These are phyloP conservation scores for Linurgus olivaceus DNA, from an alignment of 2,797 vertebrate species.

Conservation along the genomic window DNA sequence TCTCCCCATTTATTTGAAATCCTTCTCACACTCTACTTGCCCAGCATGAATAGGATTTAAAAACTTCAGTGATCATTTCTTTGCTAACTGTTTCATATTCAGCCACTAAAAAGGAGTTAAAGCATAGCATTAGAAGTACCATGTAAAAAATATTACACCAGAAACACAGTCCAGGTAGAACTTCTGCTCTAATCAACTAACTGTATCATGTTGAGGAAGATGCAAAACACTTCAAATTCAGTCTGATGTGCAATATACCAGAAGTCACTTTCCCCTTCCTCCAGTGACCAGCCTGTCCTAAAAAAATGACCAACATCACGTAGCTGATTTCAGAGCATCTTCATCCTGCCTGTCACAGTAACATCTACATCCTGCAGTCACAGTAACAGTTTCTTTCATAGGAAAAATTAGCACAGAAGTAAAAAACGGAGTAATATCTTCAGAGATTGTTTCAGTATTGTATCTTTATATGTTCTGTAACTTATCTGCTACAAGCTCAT, in stretches of 20 bases:
- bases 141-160: not conserved
- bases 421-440: not conserved
- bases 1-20: not conserved
- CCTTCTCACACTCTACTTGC: not conserved
- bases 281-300: not conserved
- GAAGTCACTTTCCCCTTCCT: not conserved
- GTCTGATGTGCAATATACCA: not conserved
- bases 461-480: not conserved
- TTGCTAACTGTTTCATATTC: not conserved
- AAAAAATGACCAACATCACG: not conserved
- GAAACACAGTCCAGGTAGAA: not conserved
- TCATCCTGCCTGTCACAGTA: not conserved
- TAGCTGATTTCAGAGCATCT: not conserved
- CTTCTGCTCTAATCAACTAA: not conserved
- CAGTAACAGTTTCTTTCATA: not conserved
- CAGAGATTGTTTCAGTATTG: not conserved
- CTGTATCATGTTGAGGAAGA: not conserved
- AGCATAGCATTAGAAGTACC: not conserved
- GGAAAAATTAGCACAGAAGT: not conserved
- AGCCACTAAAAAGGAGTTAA: not conserved
- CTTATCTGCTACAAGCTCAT: not conserved
- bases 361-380: not conserved
- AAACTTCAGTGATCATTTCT: not conserved
- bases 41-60: not conserved
- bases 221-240: not conserved